A percentile compares a stretch with the other conserved stretches of the same genome.
phyloP scores from a whole-genome alignment of 2,888 invertebrate genomes.

The Ligdia adustata region DNA sequence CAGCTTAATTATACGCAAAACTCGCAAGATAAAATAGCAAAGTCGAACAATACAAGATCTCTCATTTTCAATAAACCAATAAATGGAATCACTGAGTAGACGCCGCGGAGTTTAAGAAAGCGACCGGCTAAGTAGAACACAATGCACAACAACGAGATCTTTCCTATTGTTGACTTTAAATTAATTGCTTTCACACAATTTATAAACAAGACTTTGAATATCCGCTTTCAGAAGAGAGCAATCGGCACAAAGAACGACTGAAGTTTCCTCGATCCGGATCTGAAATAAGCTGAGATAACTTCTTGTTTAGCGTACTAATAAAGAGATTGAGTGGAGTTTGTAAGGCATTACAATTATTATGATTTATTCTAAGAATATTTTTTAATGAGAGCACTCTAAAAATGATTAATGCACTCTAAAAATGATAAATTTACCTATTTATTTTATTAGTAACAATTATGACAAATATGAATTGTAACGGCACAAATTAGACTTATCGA shows the following conservation, averaged over 20 bases:
- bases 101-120: constrained; percentile 71
- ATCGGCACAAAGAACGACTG: constrained; percentile 45
- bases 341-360: constrained; percentile 2
- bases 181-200: constrained; percentile 75
- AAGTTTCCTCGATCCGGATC: constrained; percentile 41
- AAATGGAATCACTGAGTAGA: constrained; percentile 75
- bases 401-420: too few relatives aligned
- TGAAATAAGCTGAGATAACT: constrained; percentile 36
- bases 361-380: too few relatives aligned
- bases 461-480: too few relatives aligned
- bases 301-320: constrained; percentile 34
- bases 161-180: constrained; percentile 77
- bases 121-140: constrained; percentile 71
- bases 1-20: constrained; percentile 1
- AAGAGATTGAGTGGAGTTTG: constrained; percentile 24
- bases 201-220: constrained; percentile 60
- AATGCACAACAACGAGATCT: constrained; percentile 77
- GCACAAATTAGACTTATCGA: too few relatives aligned
- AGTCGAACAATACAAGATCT: constrained; percentile 46
- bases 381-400: too few relatives aligned
- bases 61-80: constrained; percentile 72
- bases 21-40: constrained; percentile 36
- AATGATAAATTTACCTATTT: background rate
- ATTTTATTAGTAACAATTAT: too few relatives aligned
- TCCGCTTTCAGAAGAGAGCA: constrained; percentile 50